Evolutionary conservation across 2,888 invertebrate genomes (phyloP).

Genomic region (Coelopa pilipes): DNA sequence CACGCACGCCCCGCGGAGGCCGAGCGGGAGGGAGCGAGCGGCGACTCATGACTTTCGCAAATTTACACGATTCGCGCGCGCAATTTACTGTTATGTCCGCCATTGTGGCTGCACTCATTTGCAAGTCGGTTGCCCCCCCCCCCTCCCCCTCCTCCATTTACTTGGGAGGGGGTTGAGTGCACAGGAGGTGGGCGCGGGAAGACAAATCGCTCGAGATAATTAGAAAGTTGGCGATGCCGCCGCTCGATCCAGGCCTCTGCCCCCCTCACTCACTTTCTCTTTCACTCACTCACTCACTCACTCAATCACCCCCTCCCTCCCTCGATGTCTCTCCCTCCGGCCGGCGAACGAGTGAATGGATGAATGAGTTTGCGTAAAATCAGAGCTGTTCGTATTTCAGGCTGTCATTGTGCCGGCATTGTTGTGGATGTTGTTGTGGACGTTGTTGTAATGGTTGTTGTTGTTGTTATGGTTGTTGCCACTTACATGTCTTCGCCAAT

Average conservation of each 20-base stretch:
- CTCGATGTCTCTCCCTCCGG: constrained; percentile 23
- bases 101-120: constrained; percentile 34
- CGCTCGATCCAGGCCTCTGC: constrained; percentile 27
- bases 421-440: background rate
- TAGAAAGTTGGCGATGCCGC: constrained; percentile 42
- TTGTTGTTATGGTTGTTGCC: background rate
- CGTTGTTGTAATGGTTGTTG: background rate
- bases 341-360: background rate
- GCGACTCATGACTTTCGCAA: constrained; percentile 47
- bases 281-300: no score
- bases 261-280: constrained; percentile 20
- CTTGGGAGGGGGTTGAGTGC: background rate
- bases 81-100: constrained; percentile 35
- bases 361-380: constrained; percentile 22
- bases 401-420: background rate
- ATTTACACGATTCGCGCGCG: constrained; percentile 46
- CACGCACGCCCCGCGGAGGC: background rate
- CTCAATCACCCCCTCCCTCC: constrained; percentile 13
- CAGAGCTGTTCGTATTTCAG: background rate
- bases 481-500: constrained; percentile 15
- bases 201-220: constrained; percentile 45
- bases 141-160: background rate
- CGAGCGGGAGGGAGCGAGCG: background rate
- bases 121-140: constrained; percentile 11
- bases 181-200: constrained; percentile 14